Percentiles rank a stretch among this genome's conserved stretches.
These are phyloP conservation scores for Pteropus rufus DNA, from an alignment of 2,797 vertebrate species.

Conservation along the genomic window DNA sequence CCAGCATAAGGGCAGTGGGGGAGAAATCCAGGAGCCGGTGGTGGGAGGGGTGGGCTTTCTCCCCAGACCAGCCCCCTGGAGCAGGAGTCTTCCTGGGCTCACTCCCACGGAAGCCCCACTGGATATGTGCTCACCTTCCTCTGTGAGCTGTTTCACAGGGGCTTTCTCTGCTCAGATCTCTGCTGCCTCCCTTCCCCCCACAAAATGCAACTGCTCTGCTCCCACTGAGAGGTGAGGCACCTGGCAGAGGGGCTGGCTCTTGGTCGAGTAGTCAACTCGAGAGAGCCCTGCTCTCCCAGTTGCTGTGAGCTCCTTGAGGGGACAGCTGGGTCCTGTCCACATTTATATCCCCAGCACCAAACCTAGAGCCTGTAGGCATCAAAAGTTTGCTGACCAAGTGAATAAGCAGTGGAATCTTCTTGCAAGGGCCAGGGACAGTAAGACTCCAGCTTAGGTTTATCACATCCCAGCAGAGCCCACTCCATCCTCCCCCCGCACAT, in stretches of 20 bases:
- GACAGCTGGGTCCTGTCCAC: not conserved
- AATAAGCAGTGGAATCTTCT: not conserved
- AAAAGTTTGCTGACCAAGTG: not conserved
- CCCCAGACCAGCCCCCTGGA: not conserved
- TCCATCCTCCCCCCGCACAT: accelerated
- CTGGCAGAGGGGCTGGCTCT: not conserved
- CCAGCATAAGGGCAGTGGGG: not conserved
- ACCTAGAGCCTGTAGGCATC: not conserved
- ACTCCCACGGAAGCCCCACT: not conserved
- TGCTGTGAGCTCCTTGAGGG: not conserved
- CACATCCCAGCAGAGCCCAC: not conserved
- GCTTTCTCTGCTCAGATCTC: not conserved
- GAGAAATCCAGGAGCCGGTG: not conserved
- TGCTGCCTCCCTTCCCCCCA: not conserved
- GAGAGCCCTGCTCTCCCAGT: not conserved
- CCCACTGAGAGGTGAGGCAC: not conserved
- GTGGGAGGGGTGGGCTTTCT: not conserved
- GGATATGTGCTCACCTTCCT: not conserved
- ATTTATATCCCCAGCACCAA: not conserved
- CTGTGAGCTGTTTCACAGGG: not conserved
- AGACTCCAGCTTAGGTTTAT: not conserved
- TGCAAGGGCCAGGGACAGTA: not conserved
- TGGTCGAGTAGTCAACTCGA: not conserved
- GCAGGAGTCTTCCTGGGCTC: not conserved
- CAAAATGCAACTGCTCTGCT: not conserved